These are phyloP conservation scores for Melanotaenia pygmaea DNA, from an alignment of 2,797 vertebrate genomes.

Conservation along the genomic window DNA sequence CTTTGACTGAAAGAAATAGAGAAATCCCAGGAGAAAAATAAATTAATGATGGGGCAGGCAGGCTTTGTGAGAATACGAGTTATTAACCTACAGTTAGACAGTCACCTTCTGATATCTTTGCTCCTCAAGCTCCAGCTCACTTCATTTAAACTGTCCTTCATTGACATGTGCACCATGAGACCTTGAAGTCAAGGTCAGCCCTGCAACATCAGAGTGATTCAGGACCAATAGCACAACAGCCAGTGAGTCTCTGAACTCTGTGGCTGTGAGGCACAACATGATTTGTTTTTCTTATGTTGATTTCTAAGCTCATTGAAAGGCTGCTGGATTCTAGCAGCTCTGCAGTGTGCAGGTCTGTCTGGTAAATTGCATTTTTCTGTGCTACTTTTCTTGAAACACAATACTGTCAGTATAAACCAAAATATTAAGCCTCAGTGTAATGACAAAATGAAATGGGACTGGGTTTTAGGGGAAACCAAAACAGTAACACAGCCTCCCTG, in stretches of 20 bases:
- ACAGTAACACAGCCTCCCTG: not conserved
- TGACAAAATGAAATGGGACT: too few species aligned
- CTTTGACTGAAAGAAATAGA: constrained; percentile 18
- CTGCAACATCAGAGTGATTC: constrained; percentile 53
- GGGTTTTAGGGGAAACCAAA: not conserved
- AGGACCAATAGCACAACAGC: constrained; percentile 56
- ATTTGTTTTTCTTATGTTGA: constrained; percentile 46
- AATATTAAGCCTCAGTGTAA: too few species aligned
- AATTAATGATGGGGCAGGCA: constrained; percentile 29
- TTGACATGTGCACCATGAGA: constrained; percentile 25
- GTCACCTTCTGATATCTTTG: constrained; percentile 26
- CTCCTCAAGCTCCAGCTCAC: not conserved
- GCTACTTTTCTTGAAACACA: not conserved
- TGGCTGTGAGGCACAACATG: constrained; percentile 25
- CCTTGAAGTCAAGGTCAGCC: constrained; percentile 55
- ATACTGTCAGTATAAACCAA: too few species aligned
- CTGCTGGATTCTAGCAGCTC: constrained; percentile 11
- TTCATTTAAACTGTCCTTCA: constrained; percentile 32
- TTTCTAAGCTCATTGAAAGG: constrained; percentile 28
- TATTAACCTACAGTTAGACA: constrained; percentile 38
- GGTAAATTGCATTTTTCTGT: not conserved
- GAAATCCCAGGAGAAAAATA: constrained; percentile 21
- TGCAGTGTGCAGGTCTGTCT: not conserved
- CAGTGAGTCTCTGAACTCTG: not conserved
- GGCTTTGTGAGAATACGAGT: constrained; percentile 17